These are phyloP conservation scores for Acanthopagrus latus DNA, from an alignment of 2,797 vertebrate species.

Conservation along the genomic window DNA sequence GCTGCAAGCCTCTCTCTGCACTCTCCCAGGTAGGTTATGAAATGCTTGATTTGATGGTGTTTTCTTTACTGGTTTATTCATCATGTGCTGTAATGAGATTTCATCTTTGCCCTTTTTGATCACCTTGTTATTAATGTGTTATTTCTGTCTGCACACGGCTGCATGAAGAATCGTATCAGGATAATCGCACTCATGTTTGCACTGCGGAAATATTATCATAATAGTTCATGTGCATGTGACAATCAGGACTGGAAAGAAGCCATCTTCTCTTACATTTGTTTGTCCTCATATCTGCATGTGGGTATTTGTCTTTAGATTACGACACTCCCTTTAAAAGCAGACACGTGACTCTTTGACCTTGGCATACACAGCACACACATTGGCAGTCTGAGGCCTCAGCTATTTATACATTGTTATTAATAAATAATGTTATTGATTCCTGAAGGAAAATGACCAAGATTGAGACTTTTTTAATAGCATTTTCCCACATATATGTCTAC, in stretches of 20 bases:
- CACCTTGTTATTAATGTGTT: not conserved
- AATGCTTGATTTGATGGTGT: slow-evolving; percentile 17
- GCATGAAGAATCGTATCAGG: slow-evolving; percentile 1
- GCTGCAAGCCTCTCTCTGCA: slow-evolving; percentile 66
- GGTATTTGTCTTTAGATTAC: not conserved
- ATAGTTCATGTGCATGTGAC: not conserved
- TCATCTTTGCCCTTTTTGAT: not conserved
- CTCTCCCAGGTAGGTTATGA: slow-evolving; percentile 77
- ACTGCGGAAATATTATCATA: not conserved
- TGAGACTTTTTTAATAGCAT: not conserved
- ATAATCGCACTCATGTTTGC: slow-evolving; percentile 16
- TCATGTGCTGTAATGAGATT: not conserved
- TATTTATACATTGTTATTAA: slow-evolving; percentile 8
- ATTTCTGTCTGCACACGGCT: slow-evolving; percentile 7
- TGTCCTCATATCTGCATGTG: not conserved
- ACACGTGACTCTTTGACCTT: slow-evolving; percentile 12
- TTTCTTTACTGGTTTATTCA: slow-evolving; percentile 2
- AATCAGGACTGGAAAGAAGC: not conserved
- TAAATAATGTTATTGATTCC: slow-evolving; percentile 1
- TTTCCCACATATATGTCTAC: not conserved
- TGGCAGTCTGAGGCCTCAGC: not conserved
- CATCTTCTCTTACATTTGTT: not conserved
- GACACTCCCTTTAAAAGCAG: not conserved
- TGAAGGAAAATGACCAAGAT: not conserved
- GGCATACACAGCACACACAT: slow-evolving; percentile 1